Percentiles rank a stretch among this genome's conserved stretches.
Evolutionary conservation across 2,797 vertebrate genomes (phyloP).

Genomic region (Oryzias sinensis): DNA sequence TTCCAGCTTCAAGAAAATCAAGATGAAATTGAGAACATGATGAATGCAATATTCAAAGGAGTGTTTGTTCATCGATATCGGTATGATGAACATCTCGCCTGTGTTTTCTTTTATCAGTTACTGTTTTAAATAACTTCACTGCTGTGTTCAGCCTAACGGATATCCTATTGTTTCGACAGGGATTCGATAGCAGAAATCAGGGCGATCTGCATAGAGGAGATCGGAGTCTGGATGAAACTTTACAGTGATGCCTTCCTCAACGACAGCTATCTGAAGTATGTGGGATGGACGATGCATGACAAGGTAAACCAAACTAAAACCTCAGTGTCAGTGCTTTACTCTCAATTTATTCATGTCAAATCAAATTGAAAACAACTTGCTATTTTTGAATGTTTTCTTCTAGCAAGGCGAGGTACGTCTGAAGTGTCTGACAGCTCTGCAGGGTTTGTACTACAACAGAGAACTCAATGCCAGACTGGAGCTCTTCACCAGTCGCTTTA

Average conservation of each 20-base stretch:
- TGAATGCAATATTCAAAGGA: constrained; percentile 99
- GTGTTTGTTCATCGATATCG: constrained; percentile 99
- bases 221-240: constrained; percentile 98
- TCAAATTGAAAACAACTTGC: background rate
- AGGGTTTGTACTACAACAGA: constrained; percentile 98
- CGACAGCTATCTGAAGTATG: constrained; percentile 97
- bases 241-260: constrained; percentile 98
- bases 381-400: constrained; percentile 9
- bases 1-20: constrained; percentile 99
- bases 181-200: constrained; percentile 97
- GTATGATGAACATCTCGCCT: constrained; percentile 66
- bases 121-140: background rate
- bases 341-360: background rate
- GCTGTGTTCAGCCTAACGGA: background rate
- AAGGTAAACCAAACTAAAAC: constrained; percentile 78
- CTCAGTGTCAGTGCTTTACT: background rate
- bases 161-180: constrained; percentile 61
- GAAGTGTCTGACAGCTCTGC: constrained; percentile 97
- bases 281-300: constrained; percentile 97
- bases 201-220: constrained; percentile 97
- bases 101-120: background rate
- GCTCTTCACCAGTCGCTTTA: constrained; percentile 98
- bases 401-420: constrained; percentile 98
- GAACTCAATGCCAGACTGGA: constrained; percentile 98
- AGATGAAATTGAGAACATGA: constrained; percentile 99